A percentile compares a stretch with the other conserved stretches of the same genome.
Conservation (phyloP, 2,113 vertebrate genomes). For the Neodon shergylaensis region DNA sequence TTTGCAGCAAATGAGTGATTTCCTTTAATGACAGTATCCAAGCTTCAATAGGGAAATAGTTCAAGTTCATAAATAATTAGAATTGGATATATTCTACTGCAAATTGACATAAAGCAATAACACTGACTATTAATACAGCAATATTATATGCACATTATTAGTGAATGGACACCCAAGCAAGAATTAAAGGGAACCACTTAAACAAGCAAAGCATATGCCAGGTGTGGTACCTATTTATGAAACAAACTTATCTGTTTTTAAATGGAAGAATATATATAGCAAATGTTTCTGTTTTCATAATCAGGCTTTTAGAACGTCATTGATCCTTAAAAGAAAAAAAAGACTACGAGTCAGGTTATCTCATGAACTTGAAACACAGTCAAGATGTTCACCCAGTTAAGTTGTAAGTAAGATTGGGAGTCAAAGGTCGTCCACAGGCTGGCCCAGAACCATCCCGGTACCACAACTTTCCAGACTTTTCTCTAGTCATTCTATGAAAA, state of each 20-base stretch:
- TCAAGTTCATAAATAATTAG: conserved; percentile 1
- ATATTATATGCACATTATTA: neutral
- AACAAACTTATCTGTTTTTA: neutral
- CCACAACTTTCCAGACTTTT: neutral
- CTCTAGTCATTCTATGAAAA: neutral
- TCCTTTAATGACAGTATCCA: neutral
- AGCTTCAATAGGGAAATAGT: neutral
- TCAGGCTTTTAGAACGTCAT: neutral
- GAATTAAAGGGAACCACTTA: neutral
- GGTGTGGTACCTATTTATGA: neutral
- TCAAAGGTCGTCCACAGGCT: neutral
- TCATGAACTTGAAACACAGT: neutral
- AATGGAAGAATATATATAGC: neutral
- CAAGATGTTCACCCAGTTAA: neutral
- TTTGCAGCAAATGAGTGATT: neutral
- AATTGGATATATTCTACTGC: conserved; percentile 1
- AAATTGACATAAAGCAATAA: neutral
- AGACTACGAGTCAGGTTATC: neutral
- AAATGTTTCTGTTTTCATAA: neutral
- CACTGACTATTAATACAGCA: neutral
- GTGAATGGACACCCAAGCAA: neutral
- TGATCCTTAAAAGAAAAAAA: neutral
- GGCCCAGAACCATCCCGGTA: neutral
- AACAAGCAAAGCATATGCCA: neutral
- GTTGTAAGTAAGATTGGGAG: neutral